These are phyloP conservation scores for Idaea straminata DNA, from an alignment of 2,888 invertebrate genomes.

Conservation along the genomic window DNA sequence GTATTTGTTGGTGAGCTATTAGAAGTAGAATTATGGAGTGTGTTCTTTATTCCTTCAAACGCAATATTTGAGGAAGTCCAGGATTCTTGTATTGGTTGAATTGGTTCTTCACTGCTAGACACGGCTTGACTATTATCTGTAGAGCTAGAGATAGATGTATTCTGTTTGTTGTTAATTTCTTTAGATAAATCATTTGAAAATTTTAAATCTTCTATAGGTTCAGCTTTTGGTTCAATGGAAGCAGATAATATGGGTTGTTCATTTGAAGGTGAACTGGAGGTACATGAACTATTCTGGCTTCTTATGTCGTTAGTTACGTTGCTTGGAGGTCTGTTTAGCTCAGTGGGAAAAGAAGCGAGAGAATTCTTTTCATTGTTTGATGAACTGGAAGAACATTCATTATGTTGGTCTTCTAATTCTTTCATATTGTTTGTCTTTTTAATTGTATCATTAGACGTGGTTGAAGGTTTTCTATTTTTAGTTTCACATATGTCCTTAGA, in stretches of 20 bases:
- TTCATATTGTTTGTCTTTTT: not conserved
- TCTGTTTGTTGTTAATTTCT: not conserved
- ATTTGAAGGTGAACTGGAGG: not conserved
- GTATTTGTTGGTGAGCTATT: not conserved
- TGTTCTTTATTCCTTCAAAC: not conserved
- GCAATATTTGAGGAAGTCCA: too few relatives aligned
- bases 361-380: not conserved
- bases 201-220: not conserved
- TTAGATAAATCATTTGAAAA: not conserved
- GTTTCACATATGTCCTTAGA: not conserved
- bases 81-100: not conserved
- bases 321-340: not conserved
- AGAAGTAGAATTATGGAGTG: not conserved
- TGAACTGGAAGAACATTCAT: not conserved
- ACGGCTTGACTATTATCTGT: not conserved
- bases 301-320: not conserved
- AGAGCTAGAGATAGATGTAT: not conserved
- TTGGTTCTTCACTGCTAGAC: not conserved
- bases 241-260: not conserved
- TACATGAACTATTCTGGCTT: not conserved
- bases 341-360: not conserved
- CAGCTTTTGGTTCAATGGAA: not conserved
- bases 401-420: not conserved
- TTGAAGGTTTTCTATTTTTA: too few relatives aligned
- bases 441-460: not conserved